phyloP scores from a whole-genome alignment of 2,797 vertebrate species.

The Coranthus polyacanthus region DNA sequence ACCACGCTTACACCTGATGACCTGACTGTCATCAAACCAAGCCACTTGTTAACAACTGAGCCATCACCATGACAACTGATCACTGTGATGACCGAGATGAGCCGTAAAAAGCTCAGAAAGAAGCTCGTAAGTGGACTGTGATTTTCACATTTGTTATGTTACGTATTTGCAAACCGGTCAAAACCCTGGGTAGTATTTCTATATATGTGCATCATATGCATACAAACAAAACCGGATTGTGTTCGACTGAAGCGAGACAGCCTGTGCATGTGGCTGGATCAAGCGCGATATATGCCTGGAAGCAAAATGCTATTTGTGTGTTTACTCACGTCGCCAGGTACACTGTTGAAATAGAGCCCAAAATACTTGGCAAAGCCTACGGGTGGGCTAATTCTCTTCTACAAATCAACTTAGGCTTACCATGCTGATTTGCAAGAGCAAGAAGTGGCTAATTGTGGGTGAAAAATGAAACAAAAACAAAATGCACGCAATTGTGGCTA shows the following conservation, averaged over 20 bases:
- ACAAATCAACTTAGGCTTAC: neutral
- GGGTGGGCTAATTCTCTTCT: constrained; percentile 4
- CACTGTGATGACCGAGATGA: too few species aligned
- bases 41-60: too few species aligned
- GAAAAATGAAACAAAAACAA: constrained; percentile 33
- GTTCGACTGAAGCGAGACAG: neutral
- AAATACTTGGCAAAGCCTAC: constrained; percentile 9
- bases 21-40: too few species aligned
- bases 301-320: neutral
- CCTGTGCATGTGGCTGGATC: neutral
- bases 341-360: constrained; percentile 10
- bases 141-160: too few species aligned
- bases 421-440: neutral
- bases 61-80: too few species aligned
- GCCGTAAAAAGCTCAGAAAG: too few species aligned
- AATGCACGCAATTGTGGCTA: constrained; percentile 33
- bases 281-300: neutral
- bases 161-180: too few species aligned
- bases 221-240: neutral
- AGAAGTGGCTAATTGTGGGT: constrained; percentile 1
- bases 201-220: neutral
- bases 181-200: neutral
- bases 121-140: too few species aligned
- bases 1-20: too few species aligned
- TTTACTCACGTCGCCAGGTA: neutral